Evolutionary conservation across 2,113 vertebrate species (phyloP).

Genomic region (Chlorocebus sabaeus): DNA sequence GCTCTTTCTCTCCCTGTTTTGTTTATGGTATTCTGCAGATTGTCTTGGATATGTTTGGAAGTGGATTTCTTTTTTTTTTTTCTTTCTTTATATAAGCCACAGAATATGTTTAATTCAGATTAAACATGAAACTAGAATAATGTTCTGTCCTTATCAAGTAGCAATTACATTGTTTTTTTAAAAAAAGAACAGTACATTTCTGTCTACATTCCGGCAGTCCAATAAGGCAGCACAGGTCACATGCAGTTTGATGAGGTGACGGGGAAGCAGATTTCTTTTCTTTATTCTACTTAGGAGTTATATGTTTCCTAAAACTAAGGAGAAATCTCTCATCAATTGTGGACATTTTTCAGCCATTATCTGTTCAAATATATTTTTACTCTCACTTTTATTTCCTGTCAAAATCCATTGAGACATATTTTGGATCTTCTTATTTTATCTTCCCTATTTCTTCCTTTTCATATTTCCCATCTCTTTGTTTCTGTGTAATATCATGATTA

Average conservation of each 20-base stretch:
- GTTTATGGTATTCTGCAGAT: background rate
- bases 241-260: conserved; percentile 77
- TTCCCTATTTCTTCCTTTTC: background rate
- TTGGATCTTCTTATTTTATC: background rate
- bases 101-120: conserved; percentile 86
- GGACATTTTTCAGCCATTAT: background rate
- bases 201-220: conserved; percentile 75
- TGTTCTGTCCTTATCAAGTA: conserved; percentile 79
- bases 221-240: conserved; percentile 77
- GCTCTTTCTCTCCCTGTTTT: background rate
- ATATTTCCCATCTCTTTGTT: background rate
- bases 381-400: background rate
- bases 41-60: background rate
- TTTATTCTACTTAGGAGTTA: background rate
- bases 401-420: background rate
- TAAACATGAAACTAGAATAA: conserved; percentile 82
- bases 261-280: background rate
- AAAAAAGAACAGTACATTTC: conserved; percentile 75
- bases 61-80: background rate
- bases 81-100: conserved; percentile 80
- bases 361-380: background rate
- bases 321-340: background rate
- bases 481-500: background rate
- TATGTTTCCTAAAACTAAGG: background rate
- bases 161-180: conserved; percentile 79